Evolutionary conservation across 1,140 invertebrate species (phyloP).

Genomic region (Eumaeus atala): DNA sequence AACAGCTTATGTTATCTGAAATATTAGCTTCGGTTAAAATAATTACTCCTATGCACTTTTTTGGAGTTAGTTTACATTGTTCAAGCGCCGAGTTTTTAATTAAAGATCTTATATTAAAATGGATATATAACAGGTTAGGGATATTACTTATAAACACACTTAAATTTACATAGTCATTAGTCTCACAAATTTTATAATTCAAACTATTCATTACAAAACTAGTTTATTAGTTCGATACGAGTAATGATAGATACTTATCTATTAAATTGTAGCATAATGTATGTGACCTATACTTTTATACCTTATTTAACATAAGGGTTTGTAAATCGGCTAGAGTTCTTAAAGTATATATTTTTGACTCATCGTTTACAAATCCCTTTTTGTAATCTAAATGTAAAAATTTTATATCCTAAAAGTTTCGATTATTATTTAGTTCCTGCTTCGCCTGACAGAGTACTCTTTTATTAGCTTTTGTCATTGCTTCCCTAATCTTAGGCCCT

Average conservation of each 20-base stretch:
- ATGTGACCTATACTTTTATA: neutral
- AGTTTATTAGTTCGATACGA: neutral
- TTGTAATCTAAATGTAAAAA: no score
- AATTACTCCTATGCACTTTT: slow-evolving; percentile 16
- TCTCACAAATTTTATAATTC: slow-evolving; percentile 8
- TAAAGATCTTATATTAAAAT: slow-evolving; percentile 18
- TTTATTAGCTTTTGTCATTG: no score
- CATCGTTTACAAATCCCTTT: no score
- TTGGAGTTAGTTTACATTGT: slow-evolving; percentile 12
- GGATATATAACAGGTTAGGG: slow-evolving; percentile 12
- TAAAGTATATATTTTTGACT: slow-evolving; percentile 11
- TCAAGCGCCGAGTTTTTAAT: slow-evolving; percentile 19
- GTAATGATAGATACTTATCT: neutral
- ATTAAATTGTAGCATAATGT: slow-evolving; percentile 1
- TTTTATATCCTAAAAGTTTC: no score
- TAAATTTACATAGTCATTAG: slow-evolving; percentile 5
- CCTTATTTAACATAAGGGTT: neutral
- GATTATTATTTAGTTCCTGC: no score
- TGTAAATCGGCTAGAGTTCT: slow-evolving; percentile 8
- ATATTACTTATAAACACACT: slow-evolving; percentile 5
- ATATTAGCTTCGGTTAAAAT: slow-evolving; percentile 20
- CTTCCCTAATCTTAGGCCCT: no score
- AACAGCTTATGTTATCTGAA: slow-evolving; percentile 2
- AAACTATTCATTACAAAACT: neutral
- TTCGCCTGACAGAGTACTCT: no score